Percentiles rank a stretch among this genome's conserved stretches.
Evolutionary conservation across 2,113 vertebrate species (phyloP).

Genomic region (Bujurquina vittata): DNA sequence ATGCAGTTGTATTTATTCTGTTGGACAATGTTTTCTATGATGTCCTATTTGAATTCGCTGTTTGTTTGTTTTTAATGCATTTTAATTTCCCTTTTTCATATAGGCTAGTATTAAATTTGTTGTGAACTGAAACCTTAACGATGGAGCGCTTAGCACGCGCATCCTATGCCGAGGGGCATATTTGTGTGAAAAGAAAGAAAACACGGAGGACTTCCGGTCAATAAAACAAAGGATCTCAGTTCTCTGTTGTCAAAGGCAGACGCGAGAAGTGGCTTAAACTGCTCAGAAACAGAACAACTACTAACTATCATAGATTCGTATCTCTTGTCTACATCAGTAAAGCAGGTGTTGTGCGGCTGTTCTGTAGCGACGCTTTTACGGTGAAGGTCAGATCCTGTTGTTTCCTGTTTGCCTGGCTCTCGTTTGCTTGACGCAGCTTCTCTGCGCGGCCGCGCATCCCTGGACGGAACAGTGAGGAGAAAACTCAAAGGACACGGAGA

Average conservation of each 20-base stretch:
- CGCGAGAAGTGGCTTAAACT: background rate
- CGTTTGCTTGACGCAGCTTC: slow-evolving; percentile 13
- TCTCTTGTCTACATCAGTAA: background rate
- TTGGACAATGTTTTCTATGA: background rate
- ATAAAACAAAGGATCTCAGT: background rate
- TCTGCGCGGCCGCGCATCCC: slow-evolving; percentile 52
- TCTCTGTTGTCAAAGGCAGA: background rate
- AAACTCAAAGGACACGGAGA: slow-evolving; percentile 1
- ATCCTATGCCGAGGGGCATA: background rate
- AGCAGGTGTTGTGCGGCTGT: background rate
- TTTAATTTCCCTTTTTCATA: background rate
- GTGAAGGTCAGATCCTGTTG: background rate
- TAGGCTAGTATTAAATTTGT: background rate
- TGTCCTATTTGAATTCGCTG: background rate
- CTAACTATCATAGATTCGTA: background rate
- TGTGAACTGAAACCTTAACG: background rate
- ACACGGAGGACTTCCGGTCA: background rate
- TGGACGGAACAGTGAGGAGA: slow-evolving; percentile 24
- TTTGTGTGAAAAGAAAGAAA: background rate
- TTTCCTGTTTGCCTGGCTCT: slow-evolving; percentile 12
- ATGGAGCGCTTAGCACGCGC: background rate
- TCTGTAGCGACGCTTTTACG: background rate
- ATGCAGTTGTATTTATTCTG: background rate
- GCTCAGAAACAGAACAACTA: background rate
- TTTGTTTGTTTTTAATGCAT: background rate